Percentiles rank a stretch among this genome's conserved stretches.
Evolutionary conservation across 2,113 vertebrate species (phyloP).

Genomic region (Gasterosteus aculeatus): DNA sequence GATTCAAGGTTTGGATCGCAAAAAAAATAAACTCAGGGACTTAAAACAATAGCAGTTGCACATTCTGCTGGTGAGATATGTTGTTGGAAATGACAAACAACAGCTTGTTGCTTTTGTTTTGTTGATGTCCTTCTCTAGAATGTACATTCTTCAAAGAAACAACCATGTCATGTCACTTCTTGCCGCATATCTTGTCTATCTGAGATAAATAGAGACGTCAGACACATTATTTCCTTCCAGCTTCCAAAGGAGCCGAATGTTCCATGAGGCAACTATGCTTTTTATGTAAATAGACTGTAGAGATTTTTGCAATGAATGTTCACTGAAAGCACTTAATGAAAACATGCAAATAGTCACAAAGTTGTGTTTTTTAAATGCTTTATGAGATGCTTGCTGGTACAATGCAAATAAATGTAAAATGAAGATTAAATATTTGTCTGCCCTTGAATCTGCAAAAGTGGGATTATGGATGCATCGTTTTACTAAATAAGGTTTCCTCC

Average conservation of each 20-base stretch:
- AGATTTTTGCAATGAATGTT: slow-evolving; percentile 2
- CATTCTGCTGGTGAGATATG: not conserved
- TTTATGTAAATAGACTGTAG: slow-evolving; percentile 6
- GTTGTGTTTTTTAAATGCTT: slow-evolving; percentile 44
- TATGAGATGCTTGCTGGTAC: slow-evolving; percentile 64
- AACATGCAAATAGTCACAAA: slow-evolving; percentile 9
- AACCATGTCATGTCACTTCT: slow-evolving; percentile 48
- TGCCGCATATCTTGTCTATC: slow-evolving; percentile 36
- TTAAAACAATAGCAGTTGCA: not conserved
- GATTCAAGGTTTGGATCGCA: too few relatives aligned
- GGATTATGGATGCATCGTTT: slow-evolving; percentile 35
- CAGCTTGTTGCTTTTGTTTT: slow-evolving; percentile 18
- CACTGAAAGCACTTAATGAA: slow-evolving; percentile 40
- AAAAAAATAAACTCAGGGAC: too few relatives aligned
- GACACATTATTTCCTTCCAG: slow-evolving; percentile 24
- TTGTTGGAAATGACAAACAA: not conserved
- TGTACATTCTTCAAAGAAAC: slow-evolving; percentile 43
- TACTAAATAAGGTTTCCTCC: too few relatives aligned
- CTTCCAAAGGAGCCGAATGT: slow-evolving; percentile 38
- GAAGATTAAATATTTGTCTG: slow-evolving; percentile 12
- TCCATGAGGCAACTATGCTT: slow-evolving; percentile 40
- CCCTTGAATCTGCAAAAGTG: slow-evolving; percentile 18
- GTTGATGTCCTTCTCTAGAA: not conserved
- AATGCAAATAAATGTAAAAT: slow-evolving; percentile 48
- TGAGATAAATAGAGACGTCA: too few relatives aligned